phyloP scores from a whole-genome alignment of 2,888 invertebrate species.

The Scaptomyza flava region DNA sequence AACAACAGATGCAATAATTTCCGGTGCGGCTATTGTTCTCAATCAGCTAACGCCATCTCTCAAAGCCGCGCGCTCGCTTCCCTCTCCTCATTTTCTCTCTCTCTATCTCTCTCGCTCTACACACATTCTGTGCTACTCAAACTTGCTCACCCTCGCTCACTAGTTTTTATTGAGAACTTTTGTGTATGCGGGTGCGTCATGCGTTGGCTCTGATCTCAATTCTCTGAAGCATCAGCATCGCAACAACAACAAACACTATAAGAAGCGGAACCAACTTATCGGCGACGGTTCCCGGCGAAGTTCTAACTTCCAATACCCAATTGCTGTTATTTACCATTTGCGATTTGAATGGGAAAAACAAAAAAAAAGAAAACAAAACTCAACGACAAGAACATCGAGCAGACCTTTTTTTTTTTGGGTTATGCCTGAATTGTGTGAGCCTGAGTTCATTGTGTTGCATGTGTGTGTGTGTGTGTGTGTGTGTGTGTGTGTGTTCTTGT shows the following conservation, averaged over 20 bases:
- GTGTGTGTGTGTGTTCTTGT: constrained; percentile 9
- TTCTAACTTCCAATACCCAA: constrained; percentile 43
- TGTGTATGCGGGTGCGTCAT: constrained; percentile 47
- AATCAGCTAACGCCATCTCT: constrained; percentile 74
- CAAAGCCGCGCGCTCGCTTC: constrained; percentile 24
- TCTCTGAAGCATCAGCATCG: constrained; percentile 13
- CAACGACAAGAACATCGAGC: constrained; percentile 9
- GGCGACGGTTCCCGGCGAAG: constrained; percentile 30
- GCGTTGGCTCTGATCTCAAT: constrained; percentile 30
- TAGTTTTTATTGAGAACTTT: neutral
- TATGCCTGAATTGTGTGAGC: constrained; percentile 30
- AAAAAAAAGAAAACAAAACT: constrained; percentile 14
- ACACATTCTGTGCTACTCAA: neutral
- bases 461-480: neutral
- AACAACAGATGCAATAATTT: constrained; percentile 76
- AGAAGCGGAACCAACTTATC: constrained; percentile 41
- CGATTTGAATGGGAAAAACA: constrained; percentile 33
- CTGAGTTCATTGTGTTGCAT: constrained; percentile 6
- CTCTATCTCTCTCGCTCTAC: neutral
- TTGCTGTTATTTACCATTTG: constrained; percentile 44
- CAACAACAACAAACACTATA: constrained; percentile 1
- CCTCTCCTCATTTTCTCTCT: neutral
- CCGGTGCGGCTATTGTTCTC: constrained; percentile 73
- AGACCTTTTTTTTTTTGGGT: constrained; percentile 33
- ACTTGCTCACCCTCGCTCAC: constrained; percentile 3